These are phyloP conservation scores for Stenichneumon culpator DNA, from an alignment of 2,888 invertebrate genomes.

Conservation along the genomic window DNA sequence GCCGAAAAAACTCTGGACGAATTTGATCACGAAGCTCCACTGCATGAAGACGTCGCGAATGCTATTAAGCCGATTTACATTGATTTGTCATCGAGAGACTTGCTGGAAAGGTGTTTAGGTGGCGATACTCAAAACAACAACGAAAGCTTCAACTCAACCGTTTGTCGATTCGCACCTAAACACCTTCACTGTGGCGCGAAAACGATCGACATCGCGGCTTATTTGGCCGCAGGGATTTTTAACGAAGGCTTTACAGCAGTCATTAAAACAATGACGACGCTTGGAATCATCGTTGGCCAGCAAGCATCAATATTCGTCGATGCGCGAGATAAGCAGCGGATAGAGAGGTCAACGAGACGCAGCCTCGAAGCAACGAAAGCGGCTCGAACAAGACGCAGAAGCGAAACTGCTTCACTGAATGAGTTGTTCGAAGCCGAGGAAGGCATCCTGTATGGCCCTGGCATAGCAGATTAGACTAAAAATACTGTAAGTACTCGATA, in stretches of 20 bases:
- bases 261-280: constrained; percentile 37
- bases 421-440: constrained; percentile 43
- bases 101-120: too few species aligned
- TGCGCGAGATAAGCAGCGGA: constrained; percentile 21
- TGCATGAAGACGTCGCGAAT: too few species aligned
- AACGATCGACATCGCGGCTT: too few species aligned
- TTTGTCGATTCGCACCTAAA: constrained; percentile 7
- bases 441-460: constrained; percentile 37
- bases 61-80: too few species aligned
- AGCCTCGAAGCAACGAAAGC: constrained; percentile 30
- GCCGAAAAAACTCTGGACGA: too few species aligned
- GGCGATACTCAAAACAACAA: too few species aligned
- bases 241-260: constrained; percentile 17
- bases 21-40: too few species aligned
- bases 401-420: constrained; percentile 21
- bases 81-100: too few species aligned
- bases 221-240: constrained; percentile 4
- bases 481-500: constrained; percentile 21
- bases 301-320: constrained; percentile 21
- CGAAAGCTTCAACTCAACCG: constrained; percentile 9
- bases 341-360: constrained; percentile 21
- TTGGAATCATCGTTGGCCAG: constrained; percentile 31
- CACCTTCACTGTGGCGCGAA: neutral
- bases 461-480: constrained; percentile 37
- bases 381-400: constrained; percentile 24